These are phyloP conservation scores for Lacerta agilis DNA, from an alignment of 2,797 vertebrate species.

Conservation along the genomic window DNA sequence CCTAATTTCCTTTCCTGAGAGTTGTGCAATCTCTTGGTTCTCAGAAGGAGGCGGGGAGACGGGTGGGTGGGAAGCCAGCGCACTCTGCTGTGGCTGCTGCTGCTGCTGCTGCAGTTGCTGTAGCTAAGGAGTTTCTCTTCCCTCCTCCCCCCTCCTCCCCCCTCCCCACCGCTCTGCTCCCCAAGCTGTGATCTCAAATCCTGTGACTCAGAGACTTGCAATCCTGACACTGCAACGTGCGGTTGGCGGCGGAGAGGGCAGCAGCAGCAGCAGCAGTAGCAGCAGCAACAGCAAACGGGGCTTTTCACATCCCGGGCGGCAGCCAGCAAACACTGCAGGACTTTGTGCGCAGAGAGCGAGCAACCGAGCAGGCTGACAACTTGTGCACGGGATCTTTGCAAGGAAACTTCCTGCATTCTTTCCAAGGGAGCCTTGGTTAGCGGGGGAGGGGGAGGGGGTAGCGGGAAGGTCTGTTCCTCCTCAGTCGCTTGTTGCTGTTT, in stretches of 20 bases:
- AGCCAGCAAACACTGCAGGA: constrained; percentile 22
- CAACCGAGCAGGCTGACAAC: constrained; percentile 45
- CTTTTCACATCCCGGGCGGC: constrained; percentile 10
- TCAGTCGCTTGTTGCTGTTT: neutral
- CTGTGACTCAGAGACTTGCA: constrained; percentile 79
- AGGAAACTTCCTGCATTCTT: constrained; percentile 60
- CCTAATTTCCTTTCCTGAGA: constrained; percentile 58
- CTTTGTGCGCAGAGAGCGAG: constrained; percentile 25
- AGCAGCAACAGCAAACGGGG: constrained; percentile 28
- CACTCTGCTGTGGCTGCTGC: constrained; percentile 51
- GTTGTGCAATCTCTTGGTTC: constrained; percentile 75
- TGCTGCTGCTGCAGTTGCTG: constrained; percentile 18
- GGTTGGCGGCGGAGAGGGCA: constrained; percentile 60
- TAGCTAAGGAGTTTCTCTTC: constrained; percentile 1
- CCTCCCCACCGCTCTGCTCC: constrained; percentile 48
- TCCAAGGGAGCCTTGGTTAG: neutral
- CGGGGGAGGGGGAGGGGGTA: neutral
- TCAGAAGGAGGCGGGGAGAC: neutral
- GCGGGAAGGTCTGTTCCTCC: neutral
- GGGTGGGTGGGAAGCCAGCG: constrained; percentile 15
- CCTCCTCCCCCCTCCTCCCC: neutral
- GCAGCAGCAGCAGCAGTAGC: constrained; percentile 14
- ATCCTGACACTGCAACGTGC: constrained; percentile 76
- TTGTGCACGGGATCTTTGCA: constrained; percentile 15
- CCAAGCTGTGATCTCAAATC: constrained; percentile 78